These are phyloP conservation scores for Drosophila elegans DNA, from an alignment of 1,140 invertebrate genomes.

Conservation along the genomic window DNA sequence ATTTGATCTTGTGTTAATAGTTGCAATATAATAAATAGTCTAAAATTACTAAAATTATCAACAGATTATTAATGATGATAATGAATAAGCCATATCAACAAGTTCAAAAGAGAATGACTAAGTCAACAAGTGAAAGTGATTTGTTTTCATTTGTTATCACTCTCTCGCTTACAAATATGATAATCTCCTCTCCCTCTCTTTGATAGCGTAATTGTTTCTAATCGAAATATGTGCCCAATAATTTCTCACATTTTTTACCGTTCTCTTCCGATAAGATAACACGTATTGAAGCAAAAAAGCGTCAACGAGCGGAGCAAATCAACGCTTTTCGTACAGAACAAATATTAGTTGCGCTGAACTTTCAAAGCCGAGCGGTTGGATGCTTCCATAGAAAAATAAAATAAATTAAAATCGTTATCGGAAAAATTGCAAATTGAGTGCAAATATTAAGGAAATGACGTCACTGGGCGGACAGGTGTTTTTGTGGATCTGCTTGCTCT, in stretches of 20 bases:
- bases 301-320: conserved; percentile 10
- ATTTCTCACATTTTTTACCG: conserved; percentile 14
- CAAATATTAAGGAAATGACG: conserved; percentile 36
- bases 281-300: conserved; percentile 12
- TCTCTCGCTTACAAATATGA: neutral
- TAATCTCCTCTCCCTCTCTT: neutral
- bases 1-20: too few relatives aligned
- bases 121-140: neutral
- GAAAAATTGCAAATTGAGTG: neutral
- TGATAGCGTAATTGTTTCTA: conserved; percentile 8
- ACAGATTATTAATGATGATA: too few relatives aligned
- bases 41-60: too few relatives aligned
- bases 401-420: neutral
- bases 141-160: conserved; percentile 6
- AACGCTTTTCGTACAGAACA: conserved; percentile 25
- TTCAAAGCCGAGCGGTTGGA: conserved; percentile 50
- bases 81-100: neutral
- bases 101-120: neutral
- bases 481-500: conserved; percentile 2
- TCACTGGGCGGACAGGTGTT: conserved; percentile 14
- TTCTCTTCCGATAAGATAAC: conserved; percentile 51
- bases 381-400: conserved; percentile 6
- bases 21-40: too few relatives aligned
- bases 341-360: conserved; percentile 66
- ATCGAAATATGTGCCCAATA: conserved; percentile 31